A percentile compares a stretch with the other conserved stretches of the same genome.
Conservation (phyloP, 2,113 vertebrate species). For the Pterocles orientalis region DNA sequence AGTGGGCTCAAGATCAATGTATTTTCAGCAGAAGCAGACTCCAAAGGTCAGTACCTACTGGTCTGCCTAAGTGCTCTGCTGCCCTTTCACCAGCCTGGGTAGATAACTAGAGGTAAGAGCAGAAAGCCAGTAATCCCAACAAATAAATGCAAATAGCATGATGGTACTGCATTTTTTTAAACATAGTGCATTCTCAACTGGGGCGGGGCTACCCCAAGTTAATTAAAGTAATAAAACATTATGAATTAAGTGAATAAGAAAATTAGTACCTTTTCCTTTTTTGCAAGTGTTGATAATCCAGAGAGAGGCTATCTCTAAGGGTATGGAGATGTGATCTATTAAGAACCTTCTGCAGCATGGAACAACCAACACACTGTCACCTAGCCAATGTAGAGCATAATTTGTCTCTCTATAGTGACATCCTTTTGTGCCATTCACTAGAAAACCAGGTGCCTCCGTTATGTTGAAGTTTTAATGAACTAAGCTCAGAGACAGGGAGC, state of each 20-base stretch:
- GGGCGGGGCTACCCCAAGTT: neutral
- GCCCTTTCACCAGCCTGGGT: neutral
- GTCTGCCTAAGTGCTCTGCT: neutral
- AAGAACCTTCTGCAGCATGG: neutral
- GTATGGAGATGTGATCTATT: neutral
- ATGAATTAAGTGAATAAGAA: neutral
- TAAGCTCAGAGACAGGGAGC: neutral
- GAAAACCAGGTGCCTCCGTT: neutral
- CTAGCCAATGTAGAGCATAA: neutral
- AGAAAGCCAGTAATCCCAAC: neutral
- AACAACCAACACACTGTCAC: neutral
- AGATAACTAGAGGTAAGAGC: neutral
- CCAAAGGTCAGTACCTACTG: neutral
- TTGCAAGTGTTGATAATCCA: neutral
- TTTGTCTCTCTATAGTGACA: neutral
- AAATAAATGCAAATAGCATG: neutral
- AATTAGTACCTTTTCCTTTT: neutral
- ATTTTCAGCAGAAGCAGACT: slow-evolving; percentile 19
- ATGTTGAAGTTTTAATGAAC: neutral
- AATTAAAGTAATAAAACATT: slow-evolving; percentile 21
- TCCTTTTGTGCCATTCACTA: neutral
- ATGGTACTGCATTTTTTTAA: neutral
- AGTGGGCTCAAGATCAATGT: neutral
- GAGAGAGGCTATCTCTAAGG: neutral
- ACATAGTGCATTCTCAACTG: neutral